Evolutionary conservation across 2,113 vertebrate genomes (phyloP).

Genomic region (Pangasianodon hypophthalmus): DNA sequence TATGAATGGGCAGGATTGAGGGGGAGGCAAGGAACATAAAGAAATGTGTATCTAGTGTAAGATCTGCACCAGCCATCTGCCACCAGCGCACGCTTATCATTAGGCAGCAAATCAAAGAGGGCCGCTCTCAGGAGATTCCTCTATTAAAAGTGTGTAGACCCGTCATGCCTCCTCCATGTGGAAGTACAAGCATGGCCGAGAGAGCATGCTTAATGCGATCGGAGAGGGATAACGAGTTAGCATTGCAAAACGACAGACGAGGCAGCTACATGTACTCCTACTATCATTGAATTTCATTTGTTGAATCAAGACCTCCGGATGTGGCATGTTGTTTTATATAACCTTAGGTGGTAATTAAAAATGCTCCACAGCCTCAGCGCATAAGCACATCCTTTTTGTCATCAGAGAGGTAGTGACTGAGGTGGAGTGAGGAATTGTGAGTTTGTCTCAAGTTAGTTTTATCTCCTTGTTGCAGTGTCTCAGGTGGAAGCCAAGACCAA

Average conservation of each 20-base stretch:
- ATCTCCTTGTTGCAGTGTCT: constrained; percentile 27
- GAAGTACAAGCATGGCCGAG: constrained; percentile 21
- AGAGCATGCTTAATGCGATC: constrained; percentile 53
- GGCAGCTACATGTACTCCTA: constrained; percentile 31
- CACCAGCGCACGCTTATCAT: constrained; percentile 76
- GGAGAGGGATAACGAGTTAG: constrained; percentile 60
- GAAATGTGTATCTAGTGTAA: constrained; percentile 78
- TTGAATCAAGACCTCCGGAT: constrained; percentile 49
- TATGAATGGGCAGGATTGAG: constrained; percentile 61
- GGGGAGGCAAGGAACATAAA: constrained; percentile 67
- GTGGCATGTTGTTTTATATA: constrained; percentile 39
- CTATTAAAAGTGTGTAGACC: constrained; percentile 74
- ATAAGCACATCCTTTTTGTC: constrained; percentile 47
- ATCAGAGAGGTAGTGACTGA: constrained; percentile 22
- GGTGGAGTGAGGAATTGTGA: not conserved
- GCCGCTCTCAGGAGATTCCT: constrained; percentile 72
- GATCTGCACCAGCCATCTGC: constrained; percentile 81
- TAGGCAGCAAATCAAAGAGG: constrained; percentile 75
- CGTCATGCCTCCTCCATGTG: constrained; percentile 57
- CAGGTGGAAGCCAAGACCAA: constrained; percentile 33
- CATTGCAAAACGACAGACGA: constrained; percentile 49
- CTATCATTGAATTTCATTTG: constrained; percentile 55
- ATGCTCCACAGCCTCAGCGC: not conserved
- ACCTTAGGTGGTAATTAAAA: constrained; percentile 53
- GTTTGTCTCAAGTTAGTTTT: constrained; percentile 28